A percentile compares a stretch with the other conserved stretches of the same genome.
Conservation (phyloP, 2,113 vertebrate genomes). For the Elgaria multicarinata region DNA sequence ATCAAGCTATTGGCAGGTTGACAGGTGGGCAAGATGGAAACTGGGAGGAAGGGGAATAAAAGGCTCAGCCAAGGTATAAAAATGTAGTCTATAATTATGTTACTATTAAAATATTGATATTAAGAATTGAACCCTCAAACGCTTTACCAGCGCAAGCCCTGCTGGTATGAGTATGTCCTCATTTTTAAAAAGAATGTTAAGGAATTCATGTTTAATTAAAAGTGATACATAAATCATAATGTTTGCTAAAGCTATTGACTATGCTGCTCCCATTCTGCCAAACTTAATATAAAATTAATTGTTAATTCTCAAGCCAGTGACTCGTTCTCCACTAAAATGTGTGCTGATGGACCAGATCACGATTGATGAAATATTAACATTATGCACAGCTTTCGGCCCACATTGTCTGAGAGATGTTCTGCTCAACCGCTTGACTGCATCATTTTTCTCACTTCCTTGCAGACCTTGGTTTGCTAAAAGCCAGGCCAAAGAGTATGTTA, state of each 20-base stretch:
- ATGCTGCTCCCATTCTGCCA: conserved; percentile 63
- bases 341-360: conserved; percentile 42
- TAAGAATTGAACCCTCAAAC: conserved; percentile 46
- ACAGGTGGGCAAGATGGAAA: conserved; percentile 51
- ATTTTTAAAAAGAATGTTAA: conserved; percentile 62
- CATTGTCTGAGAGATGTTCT: conserved; percentile 43
- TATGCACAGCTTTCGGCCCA: conserved; percentile 33
- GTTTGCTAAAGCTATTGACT: conserved; percentile 72
- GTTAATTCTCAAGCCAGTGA: conserved; percentile 70
- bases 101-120: conserved; percentile 73
- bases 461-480: not conserved
- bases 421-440: conserved; percentile 31
- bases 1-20: conserved; percentile 43
- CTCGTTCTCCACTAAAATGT: conserved; percentile 47
- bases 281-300: conserved; percentile 77
- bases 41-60: conserved; percentile 18
- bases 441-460: not conserved
- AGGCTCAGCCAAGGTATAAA: conserved; percentile 45
- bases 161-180: conserved; percentile 41
- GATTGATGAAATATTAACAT: conserved; percentile 60
- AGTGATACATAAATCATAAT: conserved; percentile 73
- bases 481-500: not conserved
- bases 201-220: conserved; percentile 77
- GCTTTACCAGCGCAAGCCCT: not conserved
- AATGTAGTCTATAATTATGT: conserved; percentile 45